These are phyloP conservation scores for Brachylomia viminalis DNA, from an alignment of 2,888 invertebrate genomes.

Conservation along the genomic window DNA sequence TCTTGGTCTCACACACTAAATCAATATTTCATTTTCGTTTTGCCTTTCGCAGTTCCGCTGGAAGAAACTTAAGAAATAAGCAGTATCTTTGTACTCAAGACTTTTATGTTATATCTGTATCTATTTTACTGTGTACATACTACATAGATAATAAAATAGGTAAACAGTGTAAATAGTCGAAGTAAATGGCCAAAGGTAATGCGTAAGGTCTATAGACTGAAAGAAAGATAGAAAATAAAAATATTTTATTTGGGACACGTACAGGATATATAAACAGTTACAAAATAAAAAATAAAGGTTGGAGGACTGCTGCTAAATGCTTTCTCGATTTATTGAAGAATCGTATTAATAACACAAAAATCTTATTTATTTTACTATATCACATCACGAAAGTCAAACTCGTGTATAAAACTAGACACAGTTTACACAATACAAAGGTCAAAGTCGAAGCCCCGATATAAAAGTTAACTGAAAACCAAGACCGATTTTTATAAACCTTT, in stretches of 20 bases:
- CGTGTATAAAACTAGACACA: neutral
- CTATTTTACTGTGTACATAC: neutral
- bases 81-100: neutral
- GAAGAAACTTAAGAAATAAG: neutral
- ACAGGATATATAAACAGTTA: too few species aligned
- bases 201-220: neutral
- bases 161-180: neutral
- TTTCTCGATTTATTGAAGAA: neutral
- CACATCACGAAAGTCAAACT: neutral
- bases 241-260: too few species aligned
- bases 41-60: neutral
- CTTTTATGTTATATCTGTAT: neutral
- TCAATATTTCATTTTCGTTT: neutral
- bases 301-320: neutral
- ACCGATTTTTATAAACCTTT: slow-evolving; percentile 25
- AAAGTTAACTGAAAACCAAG: slow-evolving; percentile 25
- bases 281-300: too few species aligned
- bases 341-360: neutral
- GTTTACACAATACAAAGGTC: neutral
- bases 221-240: too few species aligned
- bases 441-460: neutral
- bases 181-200: neutral
- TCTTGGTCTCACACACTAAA: neutral
- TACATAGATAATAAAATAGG: neutral
- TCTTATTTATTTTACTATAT: neutral